These are phyloP conservation scores for Platycheirus rosarum DNA, from an alignment of 2,888 invertebrate species.

Conservation along the genomic window DNA sequence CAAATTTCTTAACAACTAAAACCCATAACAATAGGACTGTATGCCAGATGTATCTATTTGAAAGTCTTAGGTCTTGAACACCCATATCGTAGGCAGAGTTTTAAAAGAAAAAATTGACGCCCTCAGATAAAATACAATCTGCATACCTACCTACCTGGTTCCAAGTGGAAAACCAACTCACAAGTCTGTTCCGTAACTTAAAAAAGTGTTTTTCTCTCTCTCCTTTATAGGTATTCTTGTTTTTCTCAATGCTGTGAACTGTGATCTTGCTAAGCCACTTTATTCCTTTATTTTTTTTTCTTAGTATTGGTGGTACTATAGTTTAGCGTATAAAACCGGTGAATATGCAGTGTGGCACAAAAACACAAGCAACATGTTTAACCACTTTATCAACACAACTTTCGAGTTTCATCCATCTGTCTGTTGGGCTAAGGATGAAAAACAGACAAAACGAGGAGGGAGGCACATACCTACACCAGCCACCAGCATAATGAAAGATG, in stretches of 20 bases:
- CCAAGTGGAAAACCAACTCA: constrained; percentile 27
- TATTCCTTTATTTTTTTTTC: constrained; percentile 21
- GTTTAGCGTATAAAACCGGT: constrained; percentile 61
- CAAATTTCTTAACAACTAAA: constrained; percentile 36
- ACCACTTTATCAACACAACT: constrained; percentile 67
- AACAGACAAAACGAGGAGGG: not conserved
- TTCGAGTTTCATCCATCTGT: constrained; percentile 25
- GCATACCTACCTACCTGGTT: not conserved
- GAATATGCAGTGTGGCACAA: constrained; percentile 56
- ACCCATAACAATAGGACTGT: too few relatives aligned
- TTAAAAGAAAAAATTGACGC: constrained; percentile 16
- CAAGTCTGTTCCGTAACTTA: too few relatives aligned
- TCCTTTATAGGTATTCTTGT: not conserved
- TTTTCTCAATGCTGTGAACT: constrained; percentile 20
- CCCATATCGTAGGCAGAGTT: not conserved
- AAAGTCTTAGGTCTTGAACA: not conserved
- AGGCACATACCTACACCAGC: too few relatives aligned
- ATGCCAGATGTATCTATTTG: too few relatives aligned
- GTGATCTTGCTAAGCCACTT: constrained; percentile 27
- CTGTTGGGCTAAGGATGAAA: constrained; percentile 4
- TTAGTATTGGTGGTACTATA: constrained; percentile 19
- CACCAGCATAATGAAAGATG: constrained; percentile 16
- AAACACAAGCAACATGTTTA: constrained; percentile 69
- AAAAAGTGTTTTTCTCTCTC: not conserved
- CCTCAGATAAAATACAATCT: constrained; percentile 43